Evolutionary conservation across 2,888 invertebrate species (phyloP), one percentile per base, ranked within the genome.

Genomic region (Tetragnatha montana): DNA sequence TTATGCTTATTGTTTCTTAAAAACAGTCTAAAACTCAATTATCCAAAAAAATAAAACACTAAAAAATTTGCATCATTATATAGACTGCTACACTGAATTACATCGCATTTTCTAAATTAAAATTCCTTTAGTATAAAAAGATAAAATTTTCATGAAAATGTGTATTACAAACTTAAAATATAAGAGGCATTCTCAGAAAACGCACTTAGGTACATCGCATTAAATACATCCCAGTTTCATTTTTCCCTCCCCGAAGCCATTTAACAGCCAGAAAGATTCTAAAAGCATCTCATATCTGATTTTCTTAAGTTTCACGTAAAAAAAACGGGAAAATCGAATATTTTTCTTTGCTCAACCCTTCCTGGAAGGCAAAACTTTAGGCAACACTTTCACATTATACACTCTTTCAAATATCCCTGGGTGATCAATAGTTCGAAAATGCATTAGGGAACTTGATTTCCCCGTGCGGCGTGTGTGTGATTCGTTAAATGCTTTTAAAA

Each of bases 401-500:
- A 60, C 12, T 60, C 60, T 12, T 60, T 17, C 12, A 12, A 8
- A 17, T 51, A 22, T 8, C 60, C 8, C 19, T n/a, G 22, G 6
- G 6, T 21, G 82, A 82, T 82, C 82, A 73, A 82, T 82, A 82
- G 82, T 82, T 74, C 51, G 60, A 82, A 74, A 82, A 82, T 82
- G 74, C 82, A 82, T 82, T 82, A 82, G 60, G 73, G 74, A 60
- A 74, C 82, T 74, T 35, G 82, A 82, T 82, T 82, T 82, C 12
- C 0, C 35, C 73, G 4, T 35, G 74, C 35, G 60, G n/a, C n/a
- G 74, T 73, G 74, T 51, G 21, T 51, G 22, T 60, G 51, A 74
- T 82, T 82, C 82, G 50, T 50, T 82, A 82, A 82, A 73, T 74
- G 73, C 74, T 82, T 82, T 82, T 82, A 82, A 82, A 71, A 21